Evolutionary conservation across 2,113 vertebrate species (phyloP).

Genomic region (Gorilla gorilla): DNA sequence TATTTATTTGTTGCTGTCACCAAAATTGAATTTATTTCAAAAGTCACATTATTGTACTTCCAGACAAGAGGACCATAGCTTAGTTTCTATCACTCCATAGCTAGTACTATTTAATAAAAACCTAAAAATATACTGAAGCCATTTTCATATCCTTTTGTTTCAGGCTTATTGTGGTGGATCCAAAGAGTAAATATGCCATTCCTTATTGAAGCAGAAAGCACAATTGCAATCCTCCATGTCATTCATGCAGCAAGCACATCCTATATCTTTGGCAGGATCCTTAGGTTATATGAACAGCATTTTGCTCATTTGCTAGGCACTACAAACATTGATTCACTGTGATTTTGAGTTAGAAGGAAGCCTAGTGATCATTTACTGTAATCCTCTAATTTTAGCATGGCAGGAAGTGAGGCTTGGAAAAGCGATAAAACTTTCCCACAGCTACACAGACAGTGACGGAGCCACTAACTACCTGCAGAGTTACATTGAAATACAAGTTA

Average conservation of each 20-base stretch:
- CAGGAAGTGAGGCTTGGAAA: neutral
- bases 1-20: neutral
- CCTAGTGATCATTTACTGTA: neutral
- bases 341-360: conserved; percentile 44
- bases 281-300: neutral
- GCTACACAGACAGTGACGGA: neutral
- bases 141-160: neutral
- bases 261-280: neutral
- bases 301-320: neutral
- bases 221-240: neutral
- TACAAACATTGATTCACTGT: neutral
- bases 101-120: neutral
- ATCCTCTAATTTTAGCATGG: conserved; percentile 27
- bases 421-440: neutral
- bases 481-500: conserved; percentile 17
- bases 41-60: conserved; percentile 18
- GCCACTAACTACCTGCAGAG: neutral
- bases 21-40: conserved; percentile 36
- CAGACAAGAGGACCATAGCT: neutral
- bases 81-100: neutral
- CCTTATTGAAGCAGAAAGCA: neutral
- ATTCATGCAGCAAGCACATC: neutral
- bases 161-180: neutral
- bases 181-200: neutral
- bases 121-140: neutral